Base-by-base conservation (phyloP, 2,888 invertebrate species). In the Liodrosophila aerea region DNA sequence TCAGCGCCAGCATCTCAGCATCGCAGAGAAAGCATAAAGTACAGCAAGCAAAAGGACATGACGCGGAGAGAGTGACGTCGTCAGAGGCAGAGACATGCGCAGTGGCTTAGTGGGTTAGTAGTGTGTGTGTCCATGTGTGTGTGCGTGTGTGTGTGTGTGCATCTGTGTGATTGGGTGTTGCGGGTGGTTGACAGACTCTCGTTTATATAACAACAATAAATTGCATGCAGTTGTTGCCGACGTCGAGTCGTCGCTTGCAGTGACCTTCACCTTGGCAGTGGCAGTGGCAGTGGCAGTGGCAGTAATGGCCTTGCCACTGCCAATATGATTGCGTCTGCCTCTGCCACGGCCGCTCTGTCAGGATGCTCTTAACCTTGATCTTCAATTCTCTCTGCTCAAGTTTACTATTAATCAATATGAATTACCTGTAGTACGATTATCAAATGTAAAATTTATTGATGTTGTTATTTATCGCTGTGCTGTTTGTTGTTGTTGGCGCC, bases 261-360 rank as follows among this genome's bases (percentile, higher is more conserved):
- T 69, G 85, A 81, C 80, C 80, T 81, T 85, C 83, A 85, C 85
- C 80, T 81, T 81, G 80, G 62, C 85, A 80, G 34, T 77, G 78
- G 61, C 63, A 59, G 40, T 64, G 67, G 41, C 49, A 59, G 33
- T 33, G 31, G 43, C 54, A 51, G 37, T 30, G 30, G 40, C 36
- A 36, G 40, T 31, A 13, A 30, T 46, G 73, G 46, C 69, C 73
- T 72, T 70, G 72, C 34, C 36, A 9, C 39, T 40, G 39, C 12
- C 11, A 7, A 3, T 33, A 15, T 8, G 9, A 18, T 18, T 45
- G n/a, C 33, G 12, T 12, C 33, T 34, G 36, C 36, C 15, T 15
- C 11, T 5, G 11, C 22, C 37, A 37, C 27, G 18, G 36, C 15
- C 45, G n/a, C 18, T 22, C 13, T 1, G n/a, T 31, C 41, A 49